phyloP scores from a whole-genome alignment of 2,113 vertebrate species.

The Gobius niger region DNA sequence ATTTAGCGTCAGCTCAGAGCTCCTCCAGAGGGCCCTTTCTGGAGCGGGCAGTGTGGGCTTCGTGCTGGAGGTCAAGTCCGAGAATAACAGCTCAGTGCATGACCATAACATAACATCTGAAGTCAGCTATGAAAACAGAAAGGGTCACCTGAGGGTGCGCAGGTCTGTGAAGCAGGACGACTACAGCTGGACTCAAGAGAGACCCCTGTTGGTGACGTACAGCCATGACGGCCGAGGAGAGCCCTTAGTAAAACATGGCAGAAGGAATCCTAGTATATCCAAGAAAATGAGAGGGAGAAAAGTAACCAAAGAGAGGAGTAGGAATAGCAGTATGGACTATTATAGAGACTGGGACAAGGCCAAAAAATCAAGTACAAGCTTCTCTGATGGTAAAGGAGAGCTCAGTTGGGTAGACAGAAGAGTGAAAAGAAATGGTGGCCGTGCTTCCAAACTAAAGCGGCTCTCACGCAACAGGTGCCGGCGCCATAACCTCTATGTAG shows the following conservation, averaged over 20 bases:
- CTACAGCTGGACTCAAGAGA: conserved; percentile 78
- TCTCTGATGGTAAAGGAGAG: conserved; percentile 43
- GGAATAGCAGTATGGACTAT: conserved; percentile 54
- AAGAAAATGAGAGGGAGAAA: conserved; percentile 62
- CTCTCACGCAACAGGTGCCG: conserved; percentile 76
- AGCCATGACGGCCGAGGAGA: conserved; percentile 78
- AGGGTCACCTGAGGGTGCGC: conserved; percentile 69
- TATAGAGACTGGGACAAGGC: conserved; percentile 37
- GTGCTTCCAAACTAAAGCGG: conserved; percentile 74
- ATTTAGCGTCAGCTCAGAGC: conserved; percentile 69
- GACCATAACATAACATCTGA: conserved; percentile 26
- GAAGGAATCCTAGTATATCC: conserved; percentile 43
- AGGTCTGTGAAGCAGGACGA: conserved; percentile 76
- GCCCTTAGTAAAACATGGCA: conserved; percentile 68
- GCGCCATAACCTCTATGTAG: conserved; percentile 81
- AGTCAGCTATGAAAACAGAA: conserved; percentile 16
- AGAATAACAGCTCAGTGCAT: conserved; percentile 46
- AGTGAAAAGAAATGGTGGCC: conserved; percentile 75
- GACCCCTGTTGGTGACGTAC: conserved; percentile 82
- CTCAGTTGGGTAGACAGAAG: conserved; percentile 61
- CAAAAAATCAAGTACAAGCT: conserved; percentile 43
- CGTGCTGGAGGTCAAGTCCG: conserved; percentile 69
- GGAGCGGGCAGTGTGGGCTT: conserved; percentile 65
- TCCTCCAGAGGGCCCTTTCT: conserved; percentile 58
- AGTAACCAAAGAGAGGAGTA: conserved; percentile 50